These are phyloP conservation scores for Chouioia cunea DNA, from an alignment of 2,888 invertebrate species.

Conservation along the genomic window DNA sequence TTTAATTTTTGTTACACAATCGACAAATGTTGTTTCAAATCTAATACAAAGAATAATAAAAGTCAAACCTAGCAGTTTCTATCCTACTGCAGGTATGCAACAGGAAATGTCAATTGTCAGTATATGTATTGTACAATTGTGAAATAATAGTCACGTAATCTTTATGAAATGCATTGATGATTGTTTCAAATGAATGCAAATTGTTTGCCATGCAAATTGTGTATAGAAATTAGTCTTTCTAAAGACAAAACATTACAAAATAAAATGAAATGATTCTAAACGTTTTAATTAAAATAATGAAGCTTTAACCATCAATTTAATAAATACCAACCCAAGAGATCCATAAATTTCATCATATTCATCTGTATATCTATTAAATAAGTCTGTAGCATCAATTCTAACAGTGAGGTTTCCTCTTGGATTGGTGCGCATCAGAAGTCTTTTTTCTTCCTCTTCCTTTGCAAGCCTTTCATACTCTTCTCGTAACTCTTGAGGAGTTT, in stretches of 20 bases:
- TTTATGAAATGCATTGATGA: not conserved
- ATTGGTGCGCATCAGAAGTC: slow-evolving; percentile 90
- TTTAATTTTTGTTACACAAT: slow-evolving; percentile 14
- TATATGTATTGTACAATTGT: slow-evolving; percentile 6
- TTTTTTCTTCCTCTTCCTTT: slow-evolving; percentile 87
- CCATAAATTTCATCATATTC: slow-evolving; percentile 73
- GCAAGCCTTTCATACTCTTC: slow-evolving; percentile 95
- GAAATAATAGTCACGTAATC: not conserved
- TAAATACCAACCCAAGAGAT: slow-evolving; percentile 47
- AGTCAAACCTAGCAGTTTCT: slow-evolving; percentile 35
- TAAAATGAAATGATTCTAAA: not conserved
- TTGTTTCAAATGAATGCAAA: not conserved
- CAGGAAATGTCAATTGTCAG: slow-evolving; percentile 9
- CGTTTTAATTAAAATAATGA: not conserved
- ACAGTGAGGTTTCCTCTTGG: slow-evolving; percentile 90
- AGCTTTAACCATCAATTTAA: not conserved
- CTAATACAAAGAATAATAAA: slow-evolving; percentile 3
- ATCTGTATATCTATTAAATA: slow-evolving; percentile 86
- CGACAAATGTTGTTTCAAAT: slow-evolving; percentile 14
- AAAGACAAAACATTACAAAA: too few species aligned
- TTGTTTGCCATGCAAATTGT: not conserved
- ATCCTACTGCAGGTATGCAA: slow-evolving; percentile 30
- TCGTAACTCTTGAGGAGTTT: slow-evolving; percentile 94
- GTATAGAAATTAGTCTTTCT: too few species aligned
- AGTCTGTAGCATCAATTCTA: slow-evolving; percentile 91